Evolutionary conservation across 2,797 vertebrate species (phyloP).

Genomic region (Cetoscarus ocellatus): DNA sequence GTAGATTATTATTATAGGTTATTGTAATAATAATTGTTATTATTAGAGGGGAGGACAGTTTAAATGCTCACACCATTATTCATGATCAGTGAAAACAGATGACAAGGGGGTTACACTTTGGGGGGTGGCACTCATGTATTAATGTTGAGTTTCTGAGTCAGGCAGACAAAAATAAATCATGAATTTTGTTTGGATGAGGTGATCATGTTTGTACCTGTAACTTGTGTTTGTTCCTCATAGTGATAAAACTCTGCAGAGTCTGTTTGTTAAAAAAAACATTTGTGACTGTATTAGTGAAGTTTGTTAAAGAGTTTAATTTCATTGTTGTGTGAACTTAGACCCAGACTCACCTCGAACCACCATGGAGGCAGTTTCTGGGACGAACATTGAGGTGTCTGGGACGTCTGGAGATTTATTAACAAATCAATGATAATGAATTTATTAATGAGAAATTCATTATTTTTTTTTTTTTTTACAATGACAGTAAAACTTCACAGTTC

Average conservation of each 20-base stretch:
- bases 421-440: constrained; percentile 5
- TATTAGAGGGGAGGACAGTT: background rate
- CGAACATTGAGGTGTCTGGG: constrained; percentile 87
- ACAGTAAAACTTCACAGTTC: constrained; percentile 14
- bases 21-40: background rate
- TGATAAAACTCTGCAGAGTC: constrained; percentile 72
- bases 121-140: constrained; percentile 10
- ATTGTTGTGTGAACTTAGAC: background rate
- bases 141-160: too few species aligned
- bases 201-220: constrained; percentile 69
- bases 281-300: background rate
- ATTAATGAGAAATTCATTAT: background rate
- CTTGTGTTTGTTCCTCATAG: constrained; percentile 72
- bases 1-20: too few species aligned
- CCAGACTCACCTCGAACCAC: constrained; percentile 87
- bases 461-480: background rate
- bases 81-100: too few species aligned
- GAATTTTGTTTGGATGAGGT: constrained; percentile 5
- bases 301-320: background rate
- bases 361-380: constrained; percentile 80
- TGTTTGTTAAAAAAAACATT: constrained; percentile 61
- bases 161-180: too few species aligned
- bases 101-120: background rate
- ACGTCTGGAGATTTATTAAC: constrained; percentile 83
- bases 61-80: background rate